Percentiles rank a stretch among this genome's conserved stretches.
Conservation (phyloP, 2,113 vertebrate genomes). For the Gnathonemus echidnorhynchus region DNA sequence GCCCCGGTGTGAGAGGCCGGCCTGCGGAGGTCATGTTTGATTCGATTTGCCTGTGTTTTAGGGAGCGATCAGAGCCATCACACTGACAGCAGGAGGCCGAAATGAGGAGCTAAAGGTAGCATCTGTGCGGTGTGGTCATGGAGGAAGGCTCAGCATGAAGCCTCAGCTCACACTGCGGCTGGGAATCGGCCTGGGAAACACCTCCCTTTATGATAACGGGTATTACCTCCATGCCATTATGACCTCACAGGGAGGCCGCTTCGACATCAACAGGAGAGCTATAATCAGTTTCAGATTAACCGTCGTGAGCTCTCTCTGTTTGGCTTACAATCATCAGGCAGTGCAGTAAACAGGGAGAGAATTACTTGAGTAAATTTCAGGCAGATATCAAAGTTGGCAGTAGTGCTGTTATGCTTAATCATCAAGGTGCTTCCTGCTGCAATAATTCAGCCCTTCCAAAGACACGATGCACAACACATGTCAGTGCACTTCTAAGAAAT, state of each 20-base stretch:
- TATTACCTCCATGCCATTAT: not conserved
- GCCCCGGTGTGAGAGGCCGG: not conserved
- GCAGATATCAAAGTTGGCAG: not conserved
- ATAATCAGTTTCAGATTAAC: not conserved
- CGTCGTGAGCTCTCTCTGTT: not conserved
- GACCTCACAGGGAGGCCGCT: not conserved
- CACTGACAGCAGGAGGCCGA: not conserved
- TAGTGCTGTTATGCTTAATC: not conserved
- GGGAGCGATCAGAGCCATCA: conserved; percentile 15
- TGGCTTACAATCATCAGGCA: not conserved
- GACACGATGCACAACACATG: not conserved
- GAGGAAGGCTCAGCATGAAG: not conserved
- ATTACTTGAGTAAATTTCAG: not conserved
- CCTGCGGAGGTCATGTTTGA: conserved; percentile 20
- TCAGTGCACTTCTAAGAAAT: not conserved
- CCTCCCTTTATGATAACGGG: not conserved
- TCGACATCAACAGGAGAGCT: not conserved
- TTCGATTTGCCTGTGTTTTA: conserved; percentile 17
- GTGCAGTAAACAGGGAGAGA: not conserved
- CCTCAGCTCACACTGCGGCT: not conserved
- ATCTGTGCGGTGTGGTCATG: not conserved
- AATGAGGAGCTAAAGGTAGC: not conserved
- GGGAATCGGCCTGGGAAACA: not conserved
- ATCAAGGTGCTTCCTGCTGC: not conserved
- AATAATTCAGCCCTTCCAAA: not conserved